These are phyloP conservation scores for Bergia sp. DNA, from an alignment of 92 coral and sea anemone genomes.

Conservation along the genomic window DNA sequence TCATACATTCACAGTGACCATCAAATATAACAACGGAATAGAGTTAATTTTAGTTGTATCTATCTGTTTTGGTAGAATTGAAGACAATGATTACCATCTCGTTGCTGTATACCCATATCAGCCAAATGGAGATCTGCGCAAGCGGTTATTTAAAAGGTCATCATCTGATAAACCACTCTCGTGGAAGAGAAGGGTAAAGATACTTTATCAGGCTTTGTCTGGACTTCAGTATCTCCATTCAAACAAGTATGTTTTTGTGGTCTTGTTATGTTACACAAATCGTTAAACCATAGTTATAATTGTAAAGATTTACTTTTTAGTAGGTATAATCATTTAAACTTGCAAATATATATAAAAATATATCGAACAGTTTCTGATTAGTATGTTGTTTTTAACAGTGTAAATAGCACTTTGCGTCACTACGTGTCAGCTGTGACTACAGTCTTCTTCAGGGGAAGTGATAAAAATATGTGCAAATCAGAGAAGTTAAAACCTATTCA, in stretches of 20 bases:
- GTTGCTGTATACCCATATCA: slow-evolving; percentile 4
- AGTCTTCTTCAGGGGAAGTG: too few relatives aligned
- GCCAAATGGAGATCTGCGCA: slow-evolving; percentile 13
- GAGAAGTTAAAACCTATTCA: too few relatives aligned
- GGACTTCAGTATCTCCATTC: slow-evolving; percentile 19
- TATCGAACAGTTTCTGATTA: too few relatives aligned
- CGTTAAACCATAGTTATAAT: too few relatives aligned
- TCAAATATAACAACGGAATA: not conserved
- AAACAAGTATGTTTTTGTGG: not conserved
- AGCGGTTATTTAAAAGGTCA: not conserved
- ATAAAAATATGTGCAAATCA: too few relatives aligned
- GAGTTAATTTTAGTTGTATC: not conserved
- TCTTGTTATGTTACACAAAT: not conserved
- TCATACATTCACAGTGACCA: too few relatives aligned
- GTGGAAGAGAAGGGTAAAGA: not conserved
- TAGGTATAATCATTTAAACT: too few relatives aligned
- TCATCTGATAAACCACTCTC: not conserved
- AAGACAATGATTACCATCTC: not conserved
- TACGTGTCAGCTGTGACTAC: too few relatives aligned
- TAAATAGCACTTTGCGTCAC: too few relatives aligned
- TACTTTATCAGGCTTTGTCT: not conserved
- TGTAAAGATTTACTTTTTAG: too few relatives aligned
- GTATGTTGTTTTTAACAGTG: too few relatives aligned
- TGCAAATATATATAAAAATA: too few relatives aligned
- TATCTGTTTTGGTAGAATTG: not conserved